Evolutionary conservation across 2,888 invertebrate species (phyloP).

Genomic region (Spilosoma lubricipeda): DNA sequence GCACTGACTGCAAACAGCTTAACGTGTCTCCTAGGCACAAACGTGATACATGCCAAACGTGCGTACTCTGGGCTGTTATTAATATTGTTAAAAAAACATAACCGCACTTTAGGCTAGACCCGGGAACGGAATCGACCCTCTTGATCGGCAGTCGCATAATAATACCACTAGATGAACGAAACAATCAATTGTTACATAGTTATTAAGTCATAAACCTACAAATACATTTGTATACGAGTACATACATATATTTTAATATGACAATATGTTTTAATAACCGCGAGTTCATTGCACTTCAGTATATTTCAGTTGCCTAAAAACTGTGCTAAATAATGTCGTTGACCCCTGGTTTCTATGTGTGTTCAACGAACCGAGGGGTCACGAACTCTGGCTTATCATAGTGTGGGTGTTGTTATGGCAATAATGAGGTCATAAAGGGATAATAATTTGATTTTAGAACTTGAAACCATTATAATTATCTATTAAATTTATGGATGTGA

Average conservation of each 20-base stretch:
- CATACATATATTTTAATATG: constrained; percentile 7
- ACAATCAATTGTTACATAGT: neutral
- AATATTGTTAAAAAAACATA: too few relatives aligned
- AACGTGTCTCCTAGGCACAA: too few relatives aligned
- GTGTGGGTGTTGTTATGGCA: constrained; percentile 32
- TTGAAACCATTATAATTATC: neutral
- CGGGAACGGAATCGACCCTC: too few relatives aligned
- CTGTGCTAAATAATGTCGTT: constrained; percentile 45
- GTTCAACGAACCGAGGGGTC: constrained; percentile 34
- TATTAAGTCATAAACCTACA: neutral
- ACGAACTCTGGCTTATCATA: constrained; percentile 42
- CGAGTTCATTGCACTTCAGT: constrained; percentile 38
- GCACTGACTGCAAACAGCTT: too few relatives aligned
- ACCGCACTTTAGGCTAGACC: too few relatives aligned
- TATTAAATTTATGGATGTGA: neutral
- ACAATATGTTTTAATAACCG: constrained; percentile 23
- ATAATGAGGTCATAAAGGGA: constrained; percentile 22
- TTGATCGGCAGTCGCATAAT: too few relatives aligned
- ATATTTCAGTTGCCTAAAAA: constrained; percentile 36
- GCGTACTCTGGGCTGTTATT: too few relatives aligned
- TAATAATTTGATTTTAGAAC: neutral
- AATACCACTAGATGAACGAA: too few relatives aligned
- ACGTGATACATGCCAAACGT: too few relatives aligned
- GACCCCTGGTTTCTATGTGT: constrained; percentile 30
- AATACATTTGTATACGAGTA: constrained; percentile 10